Conservation (phyloP, 2,113 vertebrate species). For the Ellobius talpinus region DNA sequence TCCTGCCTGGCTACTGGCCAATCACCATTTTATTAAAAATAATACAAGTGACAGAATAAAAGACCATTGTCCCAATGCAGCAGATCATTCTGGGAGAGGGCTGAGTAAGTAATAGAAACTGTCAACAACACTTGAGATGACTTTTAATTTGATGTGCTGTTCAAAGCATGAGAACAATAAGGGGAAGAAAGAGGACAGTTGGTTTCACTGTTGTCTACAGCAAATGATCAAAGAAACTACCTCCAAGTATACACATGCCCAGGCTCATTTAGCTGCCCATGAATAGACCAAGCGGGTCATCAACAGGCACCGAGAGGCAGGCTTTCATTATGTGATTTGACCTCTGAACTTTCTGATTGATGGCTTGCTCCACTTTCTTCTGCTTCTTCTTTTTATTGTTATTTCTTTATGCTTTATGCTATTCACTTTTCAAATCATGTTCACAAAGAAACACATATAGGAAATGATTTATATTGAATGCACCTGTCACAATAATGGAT, state of each 20-base stretch:
- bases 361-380: background rate
- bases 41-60: no score
- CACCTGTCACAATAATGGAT: conserved; percentile 11
- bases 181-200: background rate
- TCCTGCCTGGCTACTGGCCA: no score
- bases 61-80: background rate
- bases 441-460: background rate
- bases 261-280: background rate
- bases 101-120: background rate
- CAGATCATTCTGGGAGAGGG: background rate
- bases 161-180: background rate
- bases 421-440: conserved; percentile 40
- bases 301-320: background rate
- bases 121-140: background rate
- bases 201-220: background rate
- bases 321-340: background rate
- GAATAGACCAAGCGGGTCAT: background rate
- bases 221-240: background rate
- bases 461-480: conserved; percentile 47
- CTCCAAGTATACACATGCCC: background rate
- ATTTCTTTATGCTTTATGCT: background rate
- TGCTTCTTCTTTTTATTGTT: background rate
- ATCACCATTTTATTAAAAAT: no score
- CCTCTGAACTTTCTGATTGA: background rate
- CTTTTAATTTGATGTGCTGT: background rate